phyloP scores from a whole-genome alignment of 2,113 vertebrate species.

The Triplophysa siluroides region DNA sequence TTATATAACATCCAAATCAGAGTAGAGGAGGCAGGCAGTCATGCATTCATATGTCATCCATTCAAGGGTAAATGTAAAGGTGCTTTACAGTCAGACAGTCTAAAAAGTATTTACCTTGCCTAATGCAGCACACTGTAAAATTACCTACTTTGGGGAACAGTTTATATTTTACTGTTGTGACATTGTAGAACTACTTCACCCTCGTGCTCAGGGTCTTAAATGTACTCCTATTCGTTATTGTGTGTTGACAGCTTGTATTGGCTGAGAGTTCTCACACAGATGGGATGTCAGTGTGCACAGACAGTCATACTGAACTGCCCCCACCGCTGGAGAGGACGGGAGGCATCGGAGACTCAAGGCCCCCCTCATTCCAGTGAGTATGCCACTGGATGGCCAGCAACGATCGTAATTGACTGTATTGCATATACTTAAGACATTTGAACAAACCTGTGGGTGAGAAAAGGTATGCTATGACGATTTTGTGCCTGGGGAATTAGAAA shows the following conservation, averaged over 20 bases:
- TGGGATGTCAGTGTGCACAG: constrained; percentile 89
- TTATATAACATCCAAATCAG: constrained; percentile 33
- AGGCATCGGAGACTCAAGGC: constrained; percentile 94
- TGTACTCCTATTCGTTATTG: not conserved
- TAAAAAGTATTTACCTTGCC: no score
- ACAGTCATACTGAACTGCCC: constrained; percentile 87
- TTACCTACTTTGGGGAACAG: no score
- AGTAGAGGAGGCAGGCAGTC: constrained; percentile 11
- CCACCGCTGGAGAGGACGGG: constrained; percentile 90
- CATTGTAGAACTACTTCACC: no score
- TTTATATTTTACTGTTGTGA: no score
- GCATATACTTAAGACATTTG: no score
- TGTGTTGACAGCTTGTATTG: constrained; percentile 77
- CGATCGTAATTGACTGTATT: no score
- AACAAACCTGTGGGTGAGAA: no score
- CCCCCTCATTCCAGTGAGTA: constrained; percentile 96
- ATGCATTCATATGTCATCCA: constrained; percentile 18
- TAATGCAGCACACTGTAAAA: constrained; percentile 11
- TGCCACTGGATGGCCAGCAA: not conserved
- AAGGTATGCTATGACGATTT: no score
- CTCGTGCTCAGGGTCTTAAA: not conserved
- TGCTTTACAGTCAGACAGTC: no score
- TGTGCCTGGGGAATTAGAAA: no score
- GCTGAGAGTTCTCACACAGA: constrained; percentile 92
- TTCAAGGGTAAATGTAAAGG: not conserved